Evolutionary conservation across 1,140 invertebrate genomes (phyloP).

Genomic region (Myzus persicae): DNA sequence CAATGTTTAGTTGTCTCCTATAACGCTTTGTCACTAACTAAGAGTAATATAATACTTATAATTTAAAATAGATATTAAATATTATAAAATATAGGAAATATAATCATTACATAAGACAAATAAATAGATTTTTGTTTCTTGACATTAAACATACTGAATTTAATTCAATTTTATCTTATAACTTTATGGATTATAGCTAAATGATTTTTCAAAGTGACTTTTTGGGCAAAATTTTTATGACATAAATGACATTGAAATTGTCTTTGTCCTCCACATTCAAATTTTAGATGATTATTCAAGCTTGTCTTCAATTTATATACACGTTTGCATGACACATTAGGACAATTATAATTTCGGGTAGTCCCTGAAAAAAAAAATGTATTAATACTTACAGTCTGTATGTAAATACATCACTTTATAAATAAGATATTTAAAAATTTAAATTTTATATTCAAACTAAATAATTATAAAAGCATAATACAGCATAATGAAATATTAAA

Average conservation of each 20-base stretch:
- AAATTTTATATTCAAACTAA: neutral
- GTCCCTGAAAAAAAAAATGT: neutral
- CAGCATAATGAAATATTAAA: neutral
- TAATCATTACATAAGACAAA: neutral
- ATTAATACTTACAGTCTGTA: neutral
- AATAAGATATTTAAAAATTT: neutral
- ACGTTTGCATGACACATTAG: neutral
- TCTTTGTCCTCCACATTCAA: constrained; percentile 64
- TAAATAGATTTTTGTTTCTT: neutral
- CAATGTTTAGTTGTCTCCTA: neutral
- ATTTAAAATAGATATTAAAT: too few species aligned
- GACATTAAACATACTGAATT: neutral
- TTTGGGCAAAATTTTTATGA: constrained; percentile 57
- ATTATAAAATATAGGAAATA: neutral
- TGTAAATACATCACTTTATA: neutral
- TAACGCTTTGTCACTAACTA: neutral
- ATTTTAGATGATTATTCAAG: constrained; percentile 45
- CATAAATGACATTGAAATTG: constrained; percentile 64
- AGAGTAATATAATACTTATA: neutral
- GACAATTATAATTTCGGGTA: neutral
- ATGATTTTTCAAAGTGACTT: constrained; percentile 51
- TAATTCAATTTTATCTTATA: neutral
- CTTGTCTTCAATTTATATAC: constrained; percentile 39
- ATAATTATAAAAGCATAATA: neutral
- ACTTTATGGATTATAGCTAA: constrained; percentile 40